Evolutionary conservation across 1,140 invertebrate genomes (phyloP).

Genomic region (Drosophila simulans): DNA sequence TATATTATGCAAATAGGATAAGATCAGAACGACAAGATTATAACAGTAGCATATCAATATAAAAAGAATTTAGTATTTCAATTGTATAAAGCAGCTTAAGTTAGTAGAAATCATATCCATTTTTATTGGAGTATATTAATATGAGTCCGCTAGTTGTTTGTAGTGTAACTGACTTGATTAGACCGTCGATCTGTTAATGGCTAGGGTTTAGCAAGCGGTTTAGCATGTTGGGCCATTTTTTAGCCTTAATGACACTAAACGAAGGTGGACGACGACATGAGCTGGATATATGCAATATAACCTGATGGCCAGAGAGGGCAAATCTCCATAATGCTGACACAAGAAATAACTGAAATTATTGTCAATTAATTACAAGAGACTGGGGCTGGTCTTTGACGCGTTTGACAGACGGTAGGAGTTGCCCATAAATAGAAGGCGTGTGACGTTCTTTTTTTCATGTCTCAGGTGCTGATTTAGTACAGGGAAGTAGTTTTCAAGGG

Average conservation of each 20-base stretch:
- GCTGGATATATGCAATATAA: conserved; percentile 29
- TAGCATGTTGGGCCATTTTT: conserved; percentile 66
- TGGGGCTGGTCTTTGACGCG: conserved; percentile 69
- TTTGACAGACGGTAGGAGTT: conserved; percentile 82
- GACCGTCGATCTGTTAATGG: neutral
- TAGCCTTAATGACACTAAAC: conserved; percentile 73
- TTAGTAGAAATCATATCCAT: too few species aligned
- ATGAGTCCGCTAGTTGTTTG: too few species aligned
- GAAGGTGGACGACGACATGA: conserved; percentile 59
- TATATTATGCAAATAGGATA: neutral
- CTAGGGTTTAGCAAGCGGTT: conserved; percentile 34
- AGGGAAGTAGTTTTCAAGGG: conserved; percentile 17
- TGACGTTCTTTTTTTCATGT: conserved; percentile 40
- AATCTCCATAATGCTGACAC: conserved; percentile 38
- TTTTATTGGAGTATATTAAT: too few species aligned
- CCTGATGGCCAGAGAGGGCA: conserved; percentile 9
- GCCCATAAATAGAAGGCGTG: conserved; percentile 60
- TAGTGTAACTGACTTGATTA: conserved; percentile 16
- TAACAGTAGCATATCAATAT: neutral
- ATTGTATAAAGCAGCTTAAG: too few species aligned
- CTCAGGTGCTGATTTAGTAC: conserved; percentile 52
- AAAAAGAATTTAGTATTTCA: too few species aligned
- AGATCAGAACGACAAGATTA: neutral
- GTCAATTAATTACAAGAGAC: conserved; percentile 79
- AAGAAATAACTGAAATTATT: conserved; percentile 81